These are phyloP conservation scores for Chydorus sphaericus DNA, from an alignment of 2,888 invertebrate species.

Conservation along the genomic window DNA sequence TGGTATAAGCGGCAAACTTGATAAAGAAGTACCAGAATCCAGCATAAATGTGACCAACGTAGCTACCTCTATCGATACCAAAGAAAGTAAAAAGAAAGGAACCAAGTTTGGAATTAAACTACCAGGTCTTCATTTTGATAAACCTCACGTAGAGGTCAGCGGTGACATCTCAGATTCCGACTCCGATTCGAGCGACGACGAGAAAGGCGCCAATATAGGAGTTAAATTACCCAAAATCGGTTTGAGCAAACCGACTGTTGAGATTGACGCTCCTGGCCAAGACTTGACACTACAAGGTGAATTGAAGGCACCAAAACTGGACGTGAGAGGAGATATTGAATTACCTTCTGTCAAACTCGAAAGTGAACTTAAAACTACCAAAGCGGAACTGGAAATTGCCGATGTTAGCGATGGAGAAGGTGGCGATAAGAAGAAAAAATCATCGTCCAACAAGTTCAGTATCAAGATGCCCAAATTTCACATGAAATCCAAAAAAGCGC, in stretches of 20 bases:
- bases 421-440: conserved; percentile 6
- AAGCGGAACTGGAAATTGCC: background rate
- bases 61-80: background rate
- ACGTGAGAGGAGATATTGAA: background rate
- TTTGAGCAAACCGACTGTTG: background rate
- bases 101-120: conserved; percentile 10
- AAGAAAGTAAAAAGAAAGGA: background rate
- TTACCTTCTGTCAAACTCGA: background rate
- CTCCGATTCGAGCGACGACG: background rate
- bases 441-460: background rate
- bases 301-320: background rate
- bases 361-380: too few relatives aligned
- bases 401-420: background rate
- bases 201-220: background rate
- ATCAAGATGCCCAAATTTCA: conserved; percentile 12
- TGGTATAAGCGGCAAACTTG: background rate
- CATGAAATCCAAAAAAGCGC: background rate
- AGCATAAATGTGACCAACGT: background rate
- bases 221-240: background rate
- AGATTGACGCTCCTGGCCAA: background rate
- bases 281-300: background rate
- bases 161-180: background rate
- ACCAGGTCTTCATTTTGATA: background rate
- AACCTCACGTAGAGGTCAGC: background rate
- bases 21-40: background rate